A percentile compares a stretch with the other conserved stretches of the same genome.
Conservation (phyloP, 2,888 invertebrate genomes). For the Apamea monoglypha region DNA sequence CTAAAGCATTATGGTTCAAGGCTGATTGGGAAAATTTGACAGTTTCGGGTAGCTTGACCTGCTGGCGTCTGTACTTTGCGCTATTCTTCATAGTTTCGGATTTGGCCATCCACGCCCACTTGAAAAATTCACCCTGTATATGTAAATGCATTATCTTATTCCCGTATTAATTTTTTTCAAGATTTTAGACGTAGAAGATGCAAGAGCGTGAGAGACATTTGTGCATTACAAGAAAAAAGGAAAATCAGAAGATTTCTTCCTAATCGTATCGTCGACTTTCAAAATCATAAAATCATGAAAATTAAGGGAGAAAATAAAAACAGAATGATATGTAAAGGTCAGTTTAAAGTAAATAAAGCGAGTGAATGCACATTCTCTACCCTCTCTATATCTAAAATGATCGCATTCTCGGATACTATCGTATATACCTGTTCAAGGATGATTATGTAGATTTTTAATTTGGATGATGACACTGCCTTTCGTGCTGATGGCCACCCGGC, state of each 20-base stretch:
- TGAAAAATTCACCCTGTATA: no score
- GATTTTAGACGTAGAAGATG: background rate
- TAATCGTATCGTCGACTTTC: background rate
- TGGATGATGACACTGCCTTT: constrained; percentile 13
- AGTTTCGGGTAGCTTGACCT: no score
- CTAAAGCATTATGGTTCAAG: no score
- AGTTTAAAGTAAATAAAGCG: background rate
- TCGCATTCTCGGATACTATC: background rate
- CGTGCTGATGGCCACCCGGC: constrained; percentile 38
- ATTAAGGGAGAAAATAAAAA: background rate
- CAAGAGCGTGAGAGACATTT: background rate
- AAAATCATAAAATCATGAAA: background rate
- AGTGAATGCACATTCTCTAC: background rate
- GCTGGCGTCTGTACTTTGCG: no score
- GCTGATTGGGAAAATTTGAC: no score
- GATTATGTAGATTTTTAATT: constrained; percentile 44
- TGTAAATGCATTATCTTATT: background rate
- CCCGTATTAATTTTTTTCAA: background rate
- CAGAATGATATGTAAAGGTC: background rate
- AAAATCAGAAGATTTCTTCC: background rate
- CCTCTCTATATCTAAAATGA: background rate
- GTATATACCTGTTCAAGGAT: constrained; percentile 13
- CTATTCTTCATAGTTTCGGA: no score
- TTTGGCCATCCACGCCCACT: no score
- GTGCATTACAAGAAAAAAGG: background rate